Conservation (phyloP, 2,888 invertebrate genomes). For the Diaperis boleti region DNA sequence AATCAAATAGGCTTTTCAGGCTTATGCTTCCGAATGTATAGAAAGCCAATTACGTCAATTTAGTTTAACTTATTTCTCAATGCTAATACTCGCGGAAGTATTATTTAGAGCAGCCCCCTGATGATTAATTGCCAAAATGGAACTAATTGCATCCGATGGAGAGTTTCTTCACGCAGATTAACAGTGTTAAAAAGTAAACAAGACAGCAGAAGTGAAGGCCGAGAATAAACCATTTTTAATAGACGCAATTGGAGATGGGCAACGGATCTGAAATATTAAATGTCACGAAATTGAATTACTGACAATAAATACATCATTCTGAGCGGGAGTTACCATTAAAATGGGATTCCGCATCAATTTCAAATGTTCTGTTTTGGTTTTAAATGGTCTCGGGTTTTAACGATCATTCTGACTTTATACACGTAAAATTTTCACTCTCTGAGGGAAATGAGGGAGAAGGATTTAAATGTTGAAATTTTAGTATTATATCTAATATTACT, state of each 20-base stretch:
- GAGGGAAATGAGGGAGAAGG: too few species aligned
- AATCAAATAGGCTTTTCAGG: constrained; percentile 37
- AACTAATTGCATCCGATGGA: constrained; percentile 8
- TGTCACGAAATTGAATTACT: neutral
- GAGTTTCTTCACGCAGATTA: neutral
- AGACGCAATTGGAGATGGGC: neutral
- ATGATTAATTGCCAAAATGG: constrained; percentile 27
- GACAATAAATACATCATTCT: constrained; percentile 4
- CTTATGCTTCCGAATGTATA: constrained; percentile 33
- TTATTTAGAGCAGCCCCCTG: constrained; percentile 5
- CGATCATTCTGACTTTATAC: neutral
- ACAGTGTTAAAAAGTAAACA: neutral
- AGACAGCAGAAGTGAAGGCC: neutral
- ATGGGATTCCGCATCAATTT: neutral
- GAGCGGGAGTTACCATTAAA: neutral
- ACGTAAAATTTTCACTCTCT: too few species aligned
- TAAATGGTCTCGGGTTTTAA: neutral
- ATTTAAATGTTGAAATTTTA: too few species aligned
- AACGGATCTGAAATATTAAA: neutral
- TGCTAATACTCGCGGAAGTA: constrained; percentile 31
- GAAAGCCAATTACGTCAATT: constrained; percentile 39
- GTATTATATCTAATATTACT: too few species aligned
- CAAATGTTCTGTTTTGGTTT: neutral
- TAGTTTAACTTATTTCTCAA: constrained; percentile 35
- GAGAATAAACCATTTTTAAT: neutral